Evolutionary conservation across 1,140 invertebrate genomes (phyloP).

Genomic region (Papilio aristodemus): DNA sequence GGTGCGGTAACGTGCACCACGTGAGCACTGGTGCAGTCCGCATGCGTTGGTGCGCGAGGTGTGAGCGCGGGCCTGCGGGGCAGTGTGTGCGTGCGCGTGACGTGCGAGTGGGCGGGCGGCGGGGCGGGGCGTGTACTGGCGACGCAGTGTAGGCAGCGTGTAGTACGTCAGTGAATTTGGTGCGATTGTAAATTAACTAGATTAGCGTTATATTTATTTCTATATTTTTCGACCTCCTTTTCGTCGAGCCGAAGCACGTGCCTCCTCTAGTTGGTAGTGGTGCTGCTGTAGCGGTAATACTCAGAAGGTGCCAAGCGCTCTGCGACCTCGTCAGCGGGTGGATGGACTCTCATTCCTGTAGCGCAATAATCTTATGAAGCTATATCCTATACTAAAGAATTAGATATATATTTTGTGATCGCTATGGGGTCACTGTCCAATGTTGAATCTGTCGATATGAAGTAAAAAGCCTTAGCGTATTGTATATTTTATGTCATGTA

Average conservation of each 20-base stretch:
- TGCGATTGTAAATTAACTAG: constrained; percentile 53
- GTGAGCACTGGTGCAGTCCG: background rate
- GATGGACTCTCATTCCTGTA: constrained; percentile 70
- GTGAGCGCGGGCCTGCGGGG: background rate
- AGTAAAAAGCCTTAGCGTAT: constrained; percentile 52
- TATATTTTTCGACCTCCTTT: constrained; percentile 72
- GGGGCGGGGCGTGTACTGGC: too few relatives aligned
- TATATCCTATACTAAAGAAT: constrained; percentile 50
- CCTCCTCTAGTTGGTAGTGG: constrained; percentile 68
- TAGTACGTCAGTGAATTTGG: constrained; percentile 25
- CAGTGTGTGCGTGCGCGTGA: constrained; percentile 30
- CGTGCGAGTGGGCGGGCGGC: background rate
- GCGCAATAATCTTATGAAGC: constrained; percentile 58
- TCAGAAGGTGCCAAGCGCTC: constrained; percentile 73
- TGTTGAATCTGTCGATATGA: constrained; percentile 58
- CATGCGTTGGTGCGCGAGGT: background rate
- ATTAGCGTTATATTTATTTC: constrained; percentile 68
- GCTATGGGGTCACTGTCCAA: constrained; percentile 58
- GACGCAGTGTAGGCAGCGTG: constrained; percentile 31
- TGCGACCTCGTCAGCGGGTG: constrained; percentile 50
- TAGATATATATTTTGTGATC: constrained; percentile 58
- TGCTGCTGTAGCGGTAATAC: constrained; percentile 70
- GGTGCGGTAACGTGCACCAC: background rate
- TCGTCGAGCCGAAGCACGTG: constrained; percentile 73
- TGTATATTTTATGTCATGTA: constrained; percentile 59